These are phyloP conservation scores for Mycteria americana DNA, from an alignment of 2,797 vertebrate genomes.

Conservation along the genomic window DNA sequence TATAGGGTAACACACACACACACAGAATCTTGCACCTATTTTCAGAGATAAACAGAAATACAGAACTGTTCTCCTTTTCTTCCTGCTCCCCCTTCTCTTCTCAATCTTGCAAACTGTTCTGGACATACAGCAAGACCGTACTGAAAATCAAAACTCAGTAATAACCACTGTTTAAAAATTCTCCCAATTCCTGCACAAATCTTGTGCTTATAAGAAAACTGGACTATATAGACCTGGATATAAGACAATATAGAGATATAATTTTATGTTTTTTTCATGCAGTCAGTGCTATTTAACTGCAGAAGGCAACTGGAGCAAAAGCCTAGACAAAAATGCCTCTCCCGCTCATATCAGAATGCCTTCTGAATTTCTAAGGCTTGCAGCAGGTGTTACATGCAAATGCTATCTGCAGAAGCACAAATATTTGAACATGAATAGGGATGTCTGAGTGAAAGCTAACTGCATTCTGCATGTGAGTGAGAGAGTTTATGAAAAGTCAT, in stretches of 20 bases:
- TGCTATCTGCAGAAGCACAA: conserved; percentile 6
- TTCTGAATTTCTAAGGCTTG: conserved; percentile 45
- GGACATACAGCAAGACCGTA: background rate
- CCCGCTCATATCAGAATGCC: background rate
- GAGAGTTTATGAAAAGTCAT: conserved; percentile 3
- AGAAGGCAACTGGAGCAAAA: background rate
- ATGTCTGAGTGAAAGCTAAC: background rate
- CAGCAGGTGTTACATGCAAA: conserved; percentile 47
- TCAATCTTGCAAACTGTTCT: background rate
- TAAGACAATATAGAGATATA: background rate
- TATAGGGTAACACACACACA: background rate
- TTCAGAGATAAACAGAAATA: background rate
- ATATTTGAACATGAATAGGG: conserved; percentile 51
- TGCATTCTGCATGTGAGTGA: background rate
- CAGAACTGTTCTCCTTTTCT: background rate
- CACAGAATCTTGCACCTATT: background rate
- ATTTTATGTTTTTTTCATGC: background rate
- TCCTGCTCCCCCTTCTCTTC: background rate
- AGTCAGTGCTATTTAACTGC: background rate
- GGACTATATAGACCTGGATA: background rate
- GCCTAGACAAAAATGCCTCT: background rate
- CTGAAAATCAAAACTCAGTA: background rate
- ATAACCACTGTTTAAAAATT: background rate
- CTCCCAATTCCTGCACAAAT: background rate
- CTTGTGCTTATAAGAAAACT: background rate